Conservation (phyloP, 2,888 invertebrate species). For the Helleia helle region DNA sequence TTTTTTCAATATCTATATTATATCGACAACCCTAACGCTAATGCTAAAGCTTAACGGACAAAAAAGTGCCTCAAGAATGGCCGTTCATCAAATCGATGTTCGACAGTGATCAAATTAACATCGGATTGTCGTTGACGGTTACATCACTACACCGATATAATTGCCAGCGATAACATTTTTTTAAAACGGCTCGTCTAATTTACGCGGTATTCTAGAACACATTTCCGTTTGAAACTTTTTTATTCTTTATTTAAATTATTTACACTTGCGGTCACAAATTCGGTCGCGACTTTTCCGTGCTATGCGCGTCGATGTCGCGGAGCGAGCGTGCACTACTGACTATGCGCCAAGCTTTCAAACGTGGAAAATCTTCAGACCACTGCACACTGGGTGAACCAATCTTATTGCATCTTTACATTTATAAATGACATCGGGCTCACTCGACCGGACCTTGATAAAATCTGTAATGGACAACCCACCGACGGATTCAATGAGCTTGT, state of each 20-base stretch:
- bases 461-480: background rate
- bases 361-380: slow-evolving; percentile 44
- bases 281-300: slow-evolving; percentile 31
- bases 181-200: slow-evolving; percentile 26
- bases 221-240: background rate
- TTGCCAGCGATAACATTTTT: slow-evolving; percentile 43
- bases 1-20: too few relatives aligned
- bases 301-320: slow-evolving; percentile 44
- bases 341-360: slow-evolving; percentile 47
- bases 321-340: slow-evolving; percentile 55
- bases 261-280: slow-evolving; percentile 8
- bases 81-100: slow-evolving; percentile 24
- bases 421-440: background rate
- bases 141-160: slow-evolving; percentile 46
- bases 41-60: background rate
- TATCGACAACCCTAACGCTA: background rate
- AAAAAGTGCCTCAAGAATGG: slow-evolving; percentile 12
- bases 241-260: background rate
- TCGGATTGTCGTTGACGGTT: slow-evolving; percentile 41
- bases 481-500: slow-evolving; percentile 2
- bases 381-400: slow-evolving; percentile 14
- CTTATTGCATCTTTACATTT: slow-evolving; percentile 11
- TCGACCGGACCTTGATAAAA: slow-evolving; percentile 9
- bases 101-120: slow-evolving; percentile 59
- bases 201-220: background rate